Percentiles rank a stretch among this genome's conserved stretches.
These are phyloP conservation scores for Gambusia holbrooki DNA, from an alignment of 2,113 vertebrate genomes.

Conservation along the genomic window DNA sequence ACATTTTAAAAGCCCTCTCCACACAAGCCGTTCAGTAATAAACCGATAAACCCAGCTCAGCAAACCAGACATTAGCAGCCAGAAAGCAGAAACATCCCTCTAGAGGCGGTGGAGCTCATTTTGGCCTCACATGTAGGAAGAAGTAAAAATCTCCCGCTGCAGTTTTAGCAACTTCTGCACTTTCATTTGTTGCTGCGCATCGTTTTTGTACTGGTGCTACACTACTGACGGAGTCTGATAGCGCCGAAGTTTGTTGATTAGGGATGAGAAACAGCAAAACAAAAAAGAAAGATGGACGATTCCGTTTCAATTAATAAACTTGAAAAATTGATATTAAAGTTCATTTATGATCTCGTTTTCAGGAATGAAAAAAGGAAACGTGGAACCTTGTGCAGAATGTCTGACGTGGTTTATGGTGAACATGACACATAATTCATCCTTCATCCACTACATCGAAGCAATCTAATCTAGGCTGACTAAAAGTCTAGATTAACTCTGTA, in stretches of 20 bases:
- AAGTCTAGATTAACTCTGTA: too few species aligned
- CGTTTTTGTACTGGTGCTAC: not conserved
- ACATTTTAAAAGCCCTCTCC: not conserved
- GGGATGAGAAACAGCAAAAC: not conserved
- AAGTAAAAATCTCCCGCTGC: not conserved
- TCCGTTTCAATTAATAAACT: too few species aligned
- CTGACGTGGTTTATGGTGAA: too few species aligned
- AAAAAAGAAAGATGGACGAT: too few species aligned
- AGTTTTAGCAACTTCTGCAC: not conserved
- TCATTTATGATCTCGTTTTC: too few species aligned
- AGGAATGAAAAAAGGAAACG: too few species aligned
- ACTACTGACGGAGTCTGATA: not conserved
- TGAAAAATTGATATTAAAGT: too few species aligned
- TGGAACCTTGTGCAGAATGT: too few species aligned
- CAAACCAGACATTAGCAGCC: not conserved
- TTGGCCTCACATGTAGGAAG: not conserved
- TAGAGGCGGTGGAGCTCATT: not conserved
- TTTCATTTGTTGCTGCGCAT: not conserved
- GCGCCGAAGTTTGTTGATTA: not conserved
- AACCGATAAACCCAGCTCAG: not conserved
- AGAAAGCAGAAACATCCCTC: not conserved
- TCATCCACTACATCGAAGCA: too few species aligned
- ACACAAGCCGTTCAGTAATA: not conserved
- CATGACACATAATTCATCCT: too few species aligned
- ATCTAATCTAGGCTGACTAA: too few species aligned